A percentile compares a stretch with the other conserved stretches of the same genome.
Conservation (phyloP, 2,888 invertebrate species). For the Tachystola acroxantha region DNA sequence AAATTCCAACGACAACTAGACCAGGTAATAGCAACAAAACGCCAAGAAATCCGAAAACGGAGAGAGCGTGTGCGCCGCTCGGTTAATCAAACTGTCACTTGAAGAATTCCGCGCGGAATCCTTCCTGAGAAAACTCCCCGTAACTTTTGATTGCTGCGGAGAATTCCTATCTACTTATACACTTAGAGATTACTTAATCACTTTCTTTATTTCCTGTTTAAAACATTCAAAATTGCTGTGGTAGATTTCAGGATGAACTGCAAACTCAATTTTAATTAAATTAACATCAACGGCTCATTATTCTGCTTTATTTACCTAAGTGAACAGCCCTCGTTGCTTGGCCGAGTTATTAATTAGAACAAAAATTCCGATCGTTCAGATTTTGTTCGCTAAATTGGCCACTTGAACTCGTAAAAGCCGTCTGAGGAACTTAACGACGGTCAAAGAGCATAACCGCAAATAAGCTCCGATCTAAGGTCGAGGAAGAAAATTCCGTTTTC, state of each 20-base stretch:
- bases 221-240: not conserved
- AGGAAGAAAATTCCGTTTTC: constrained; percentile 70
- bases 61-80: constrained; percentile 69
- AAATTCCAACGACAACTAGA: constrained; percentile 40
- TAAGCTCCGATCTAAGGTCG: constrained; percentile 71
- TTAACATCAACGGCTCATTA: constrained; percentile 51
- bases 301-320: constrained; percentile 59
- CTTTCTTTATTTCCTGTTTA: constrained; percentile 30
- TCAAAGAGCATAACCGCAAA: constrained; percentile 78
- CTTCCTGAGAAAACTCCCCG: constrained; percentile 67
- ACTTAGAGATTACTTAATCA: constrained; percentile 67
- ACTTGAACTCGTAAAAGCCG: constrained; percentile 75
- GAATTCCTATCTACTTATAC: constrained; percentile 64
- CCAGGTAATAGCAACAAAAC: constrained; percentile 56
- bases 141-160: constrained; percentile 73
- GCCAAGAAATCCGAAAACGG: constrained; percentile 62
- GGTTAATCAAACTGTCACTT: constrained; percentile 78
- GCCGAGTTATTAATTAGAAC: constrained; percentile 72
- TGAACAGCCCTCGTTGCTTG: constrained; percentile 49
- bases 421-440: constrained; percentile 75
- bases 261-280: constrained; percentile 38
- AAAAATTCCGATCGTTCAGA: constrained; percentile 75
- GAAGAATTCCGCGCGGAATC: constrained; percentile 75
- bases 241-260: constrained; percentile 6
- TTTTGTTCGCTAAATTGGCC: constrained; percentile 74